These are phyloP conservation scores for Anastrepha obliqua DNA, from an alignment of 1,140 invertebrate species.

Conservation along the genomic window DNA sequence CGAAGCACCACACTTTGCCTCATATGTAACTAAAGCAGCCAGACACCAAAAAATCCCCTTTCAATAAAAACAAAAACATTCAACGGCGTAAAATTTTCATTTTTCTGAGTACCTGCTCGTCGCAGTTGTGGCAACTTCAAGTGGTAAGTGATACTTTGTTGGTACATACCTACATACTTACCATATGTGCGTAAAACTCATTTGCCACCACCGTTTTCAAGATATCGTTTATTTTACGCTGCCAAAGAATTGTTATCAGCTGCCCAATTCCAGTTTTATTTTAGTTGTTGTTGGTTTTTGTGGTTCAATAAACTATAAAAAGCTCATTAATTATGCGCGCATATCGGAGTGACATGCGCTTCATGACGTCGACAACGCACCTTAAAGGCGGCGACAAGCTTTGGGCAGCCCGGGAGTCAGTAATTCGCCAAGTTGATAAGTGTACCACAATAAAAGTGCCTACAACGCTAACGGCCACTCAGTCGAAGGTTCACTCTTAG, in stretches of 20 bases:
- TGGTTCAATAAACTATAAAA: constrained; percentile 74
- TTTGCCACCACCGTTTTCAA: neutral
- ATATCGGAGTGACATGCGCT: constrained; percentile 62
- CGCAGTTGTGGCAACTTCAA: neutral
- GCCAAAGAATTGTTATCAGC: constrained; percentile 46
- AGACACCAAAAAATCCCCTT: constrained; percentile 31
- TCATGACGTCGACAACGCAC: constrained; percentile 52
- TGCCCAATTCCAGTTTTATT: constrained; percentile 20
- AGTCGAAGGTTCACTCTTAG: neutral
- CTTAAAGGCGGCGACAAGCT: constrained; percentile 23
- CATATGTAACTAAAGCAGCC: neutral
- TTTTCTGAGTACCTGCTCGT: constrained; percentile 29
- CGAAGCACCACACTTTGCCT: constrained; percentile 32
- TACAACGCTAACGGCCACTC: neutral
- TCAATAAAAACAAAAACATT: constrained; percentile 14
- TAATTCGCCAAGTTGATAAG: neutral
- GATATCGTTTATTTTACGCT: neutral
- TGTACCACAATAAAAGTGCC: neutral
- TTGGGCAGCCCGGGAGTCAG: neutral
- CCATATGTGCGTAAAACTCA: neutral
- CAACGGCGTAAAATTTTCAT: neutral
- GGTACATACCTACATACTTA: no score
- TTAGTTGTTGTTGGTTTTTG: constrained; percentile 54
- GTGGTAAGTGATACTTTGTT: neutral
- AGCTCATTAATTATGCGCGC: constrained; percentile 74